Percentiles rank a stretch among this genome's conserved stretches.
Evolutionary conservation across 2,888 invertebrate genomes (phyloP).

Genomic region (Lasioglossum lativentre): DNA sequence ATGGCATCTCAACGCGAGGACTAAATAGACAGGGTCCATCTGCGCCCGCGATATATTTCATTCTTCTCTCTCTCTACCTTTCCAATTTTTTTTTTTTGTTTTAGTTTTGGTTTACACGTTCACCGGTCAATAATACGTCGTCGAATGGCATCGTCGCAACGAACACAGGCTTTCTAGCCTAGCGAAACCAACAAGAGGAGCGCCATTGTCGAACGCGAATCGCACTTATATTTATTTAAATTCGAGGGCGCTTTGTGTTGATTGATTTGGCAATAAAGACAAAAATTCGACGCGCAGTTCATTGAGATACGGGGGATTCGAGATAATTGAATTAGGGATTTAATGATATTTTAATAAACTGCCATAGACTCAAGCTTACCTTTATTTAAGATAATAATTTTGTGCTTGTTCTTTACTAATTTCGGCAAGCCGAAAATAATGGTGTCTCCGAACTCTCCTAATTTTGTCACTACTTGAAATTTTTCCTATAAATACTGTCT

Average conservation of each 20-base stretch:
- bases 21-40: slow-evolving; percentile 41
- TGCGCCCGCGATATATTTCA: slow-evolving; percentile 37
- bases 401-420: too few relatives aligned
- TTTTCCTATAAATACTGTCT: too few relatives aligned
- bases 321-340: too few relatives aligned
- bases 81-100: background rate
- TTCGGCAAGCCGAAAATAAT: too few relatives aligned
- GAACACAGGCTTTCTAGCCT: background rate
- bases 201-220: slow-evolving; percentile 9
- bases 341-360: too few relatives aligned
- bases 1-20: slow-evolving; percentile 64
- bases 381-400: too few relatives aligned
- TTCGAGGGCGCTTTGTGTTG: background rate
- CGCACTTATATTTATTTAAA: slow-evolving; percentile 10
- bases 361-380: too few relatives aligned
- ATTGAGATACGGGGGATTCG: too few relatives aligned
- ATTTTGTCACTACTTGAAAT: too few relatives aligned
- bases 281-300: background rate
- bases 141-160: slow-evolving; percentile 28
- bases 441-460: too few relatives aligned
- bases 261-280: background rate
- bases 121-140: slow-evolving; percentile 33
- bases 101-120: slow-evolving; percentile 16
- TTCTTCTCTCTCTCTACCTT: slow-evolving; percentile 27
- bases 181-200: slow-evolving; percentile 3